Base-by-base conservation (phyloP, 2,113 vertebrate genomes). In the Crocuta crocuta region DNA sequence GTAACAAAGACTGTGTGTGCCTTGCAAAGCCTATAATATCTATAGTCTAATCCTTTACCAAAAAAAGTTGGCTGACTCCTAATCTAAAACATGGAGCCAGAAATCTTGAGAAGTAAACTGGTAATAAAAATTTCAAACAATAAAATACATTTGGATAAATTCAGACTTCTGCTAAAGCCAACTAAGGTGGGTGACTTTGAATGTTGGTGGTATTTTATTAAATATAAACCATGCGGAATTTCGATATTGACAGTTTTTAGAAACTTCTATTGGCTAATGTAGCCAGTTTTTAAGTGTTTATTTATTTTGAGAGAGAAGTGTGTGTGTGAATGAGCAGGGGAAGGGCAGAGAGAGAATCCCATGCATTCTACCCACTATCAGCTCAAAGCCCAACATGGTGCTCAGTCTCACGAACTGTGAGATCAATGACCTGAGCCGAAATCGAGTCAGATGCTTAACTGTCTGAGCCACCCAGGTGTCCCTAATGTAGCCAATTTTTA, bases 11-110 rank as follows among this genome's bases (percentile, higher is more conserved):
- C 24, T 63, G 15, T 19, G n/a, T 4, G 4, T 90, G 82, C 12
- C 50, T 84, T 84, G 6, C 17, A 63, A 93, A 91, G 33, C 26
- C 58, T 84, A 73, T 74, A 93, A 85, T 81, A 86, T 96, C 96
- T 94, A 71, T 43, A 70, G 8, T 71, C 43, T 83, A 39, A 4
- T 48, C 9, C n/a, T 73, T 90, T 53, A 74, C 12, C 82, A 85
- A 74, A 73, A 61, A 70, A 61, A 39, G 19, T 89, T 89, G 80
- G 17, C 23, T 4, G 26, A 88, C 11, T 84, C 24, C 33, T 53
- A 76, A 91, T 85, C n/a, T 93, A 43, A 66, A 81, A 48, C 16
- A 21, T 28, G 11, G 63, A 66, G 11, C 43, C 15, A 66, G 23
- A 6, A 89, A 78, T 91, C 43, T 89, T 84, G 35, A 89, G 19